These are phyloP conservation scores for Lathronympha strigana DNA, from an alignment of 2,888 invertebrate genomes.

Conservation along the genomic window DNA sequence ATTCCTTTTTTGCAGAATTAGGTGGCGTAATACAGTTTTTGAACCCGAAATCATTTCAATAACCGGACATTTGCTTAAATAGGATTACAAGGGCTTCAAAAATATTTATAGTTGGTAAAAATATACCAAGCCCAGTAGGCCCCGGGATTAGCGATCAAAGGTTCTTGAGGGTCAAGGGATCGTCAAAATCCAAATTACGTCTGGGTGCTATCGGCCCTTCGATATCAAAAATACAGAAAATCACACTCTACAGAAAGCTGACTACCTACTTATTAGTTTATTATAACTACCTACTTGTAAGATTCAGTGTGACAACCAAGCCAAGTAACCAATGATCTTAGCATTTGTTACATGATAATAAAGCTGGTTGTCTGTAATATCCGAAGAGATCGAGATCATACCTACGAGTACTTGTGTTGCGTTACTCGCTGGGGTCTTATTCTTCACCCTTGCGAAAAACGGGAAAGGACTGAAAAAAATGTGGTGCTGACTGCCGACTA, in stretches of 20 bases:
- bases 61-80: conserved; percentile 7
- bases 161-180: conserved; percentile 53
- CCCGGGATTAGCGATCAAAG: conserved; percentile 49
- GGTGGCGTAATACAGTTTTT: background rate
- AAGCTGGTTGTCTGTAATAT: too few relatives aligned
- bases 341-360: too few relatives aligned
- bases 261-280: too few relatives aligned
- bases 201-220: conserved; percentile 50
- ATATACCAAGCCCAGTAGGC: conserved; percentile 33
- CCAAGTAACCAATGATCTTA: too few relatives aligned
- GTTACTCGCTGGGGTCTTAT: too few relatives aligned
- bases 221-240: conserved; percentile 44
- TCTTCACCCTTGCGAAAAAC: too few relatives aligned
- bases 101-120: conserved; percentile 37
- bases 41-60: conserved; percentile 6
- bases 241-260: background rate
- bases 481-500: too few relatives aligned
- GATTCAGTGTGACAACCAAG: too few relatives aligned
- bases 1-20: background rate
- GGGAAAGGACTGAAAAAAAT: too few relatives aligned
- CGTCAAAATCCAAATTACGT: conserved; percentile 57
- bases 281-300: too few relatives aligned
- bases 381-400: too few relatives aligned
- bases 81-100: conserved; percentile 28
- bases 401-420: too few relatives aligned